Percentiles rank a stretch among this genome's conserved stretches.
Evolutionary conservation across 2,888 invertebrate species (phyloP).

Genomic region (Pristionchus exspectatus): DNA sequence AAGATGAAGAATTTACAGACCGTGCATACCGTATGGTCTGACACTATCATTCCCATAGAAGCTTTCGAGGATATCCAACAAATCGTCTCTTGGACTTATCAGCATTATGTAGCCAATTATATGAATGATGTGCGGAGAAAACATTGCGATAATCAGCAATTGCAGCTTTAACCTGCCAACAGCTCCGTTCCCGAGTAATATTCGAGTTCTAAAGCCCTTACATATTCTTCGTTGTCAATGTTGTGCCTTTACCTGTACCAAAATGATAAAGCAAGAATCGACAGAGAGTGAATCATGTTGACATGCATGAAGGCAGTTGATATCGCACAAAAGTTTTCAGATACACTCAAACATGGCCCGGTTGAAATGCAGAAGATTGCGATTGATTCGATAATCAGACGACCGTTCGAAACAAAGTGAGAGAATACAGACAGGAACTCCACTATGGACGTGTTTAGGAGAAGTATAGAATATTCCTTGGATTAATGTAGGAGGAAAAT

Average conservation of each 20-base stretch:
- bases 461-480: not conserved
- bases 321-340: not conserved
- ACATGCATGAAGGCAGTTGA: not conserved
- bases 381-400: not conserved
- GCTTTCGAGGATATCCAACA: too few relatives aligned
- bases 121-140: not conserved
- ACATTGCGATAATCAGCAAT: not conserved
- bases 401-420: not conserved
- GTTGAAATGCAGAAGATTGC: not conserved
- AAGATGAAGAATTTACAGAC: not conserved
- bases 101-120: not conserved
- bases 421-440: not conserved
- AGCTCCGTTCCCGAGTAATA: not conserved
- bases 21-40: not conserved
- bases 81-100: not conserved
- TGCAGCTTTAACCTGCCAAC: not conserved
- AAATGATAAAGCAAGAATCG: not conserved
- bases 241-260: too few relatives aligned
- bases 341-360: not conserved
- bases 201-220: not conserved
- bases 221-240: too few relatives aligned
- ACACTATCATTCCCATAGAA: too few relatives aligned
- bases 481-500: not conserved
- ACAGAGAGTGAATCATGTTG: not conserved
- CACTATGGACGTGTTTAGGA: not conserved